Evolutionary conservation across 2,113 vertebrate species (phyloP).

Genomic region (Sinocyclocheilus anshuiensis): DNA sequence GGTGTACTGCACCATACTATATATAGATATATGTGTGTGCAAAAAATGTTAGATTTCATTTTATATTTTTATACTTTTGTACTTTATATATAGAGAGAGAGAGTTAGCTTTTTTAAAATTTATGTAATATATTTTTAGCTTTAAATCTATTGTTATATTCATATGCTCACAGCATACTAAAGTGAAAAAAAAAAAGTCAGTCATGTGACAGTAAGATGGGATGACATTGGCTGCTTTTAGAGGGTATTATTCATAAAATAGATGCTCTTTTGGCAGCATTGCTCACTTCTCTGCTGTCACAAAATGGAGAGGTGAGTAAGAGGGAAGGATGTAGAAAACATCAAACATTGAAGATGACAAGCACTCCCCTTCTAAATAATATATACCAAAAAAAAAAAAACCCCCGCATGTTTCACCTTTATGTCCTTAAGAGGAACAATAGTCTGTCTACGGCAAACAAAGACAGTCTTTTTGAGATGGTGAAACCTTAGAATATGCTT

Average conservation of each 20-base stretch:
- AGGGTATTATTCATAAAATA: slow-evolving; percentile 4
- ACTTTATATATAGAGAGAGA: no score
- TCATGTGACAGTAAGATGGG: not conserved
- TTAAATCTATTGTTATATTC: no score
- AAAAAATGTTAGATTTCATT: no score
- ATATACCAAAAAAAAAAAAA: not conserved
- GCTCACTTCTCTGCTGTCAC: not conserved
- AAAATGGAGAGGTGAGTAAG: not conserved
- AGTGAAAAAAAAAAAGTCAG: not conserved
- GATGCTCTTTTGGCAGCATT: not conserved
- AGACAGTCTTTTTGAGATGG: not conserved
- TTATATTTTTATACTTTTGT: no score
- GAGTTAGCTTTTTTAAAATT: no score
- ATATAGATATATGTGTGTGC: no score
- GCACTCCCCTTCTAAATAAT: slow-evolving; percentile 9
- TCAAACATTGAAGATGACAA: slow-evolving; percentile 31
- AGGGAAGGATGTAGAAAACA: not conserved
- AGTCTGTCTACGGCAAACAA: not conserved
- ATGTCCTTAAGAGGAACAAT: not conserved
- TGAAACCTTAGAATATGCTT: not conserved
- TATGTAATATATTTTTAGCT: no score
- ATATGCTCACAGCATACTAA: not conserved
- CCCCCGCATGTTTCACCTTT: not conserved
- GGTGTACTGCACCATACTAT: no score
- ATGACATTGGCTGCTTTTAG: not conserved